Evolutionary conservation across 2,888 invertebrate genomes (phyloP), one percentile per base, ranked within the genome.

Genomic region (Ennomos erosarius): DNA sequence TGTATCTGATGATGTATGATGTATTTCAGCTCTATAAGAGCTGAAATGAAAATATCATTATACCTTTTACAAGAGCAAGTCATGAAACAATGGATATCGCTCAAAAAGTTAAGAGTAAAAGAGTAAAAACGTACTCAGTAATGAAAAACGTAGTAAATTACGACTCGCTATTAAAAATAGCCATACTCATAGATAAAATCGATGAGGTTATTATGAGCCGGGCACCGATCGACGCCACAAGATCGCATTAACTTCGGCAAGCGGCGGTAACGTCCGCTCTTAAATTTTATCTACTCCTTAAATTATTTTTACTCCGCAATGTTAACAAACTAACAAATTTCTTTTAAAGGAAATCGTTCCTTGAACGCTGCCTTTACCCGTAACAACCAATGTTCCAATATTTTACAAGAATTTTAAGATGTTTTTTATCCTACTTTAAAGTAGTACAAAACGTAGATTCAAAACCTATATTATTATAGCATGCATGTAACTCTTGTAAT

Each of bases 261-360:
- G 73, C 80, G 81, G 85, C 85, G 85, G 84, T 86, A 84, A 79
- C 78, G 78, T 64, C 70, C 78, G 83, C 76, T 83, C 76, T 90
- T 85, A 87, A 87, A 87, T 77, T 89, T 90, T 86, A 90, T 85
- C 65, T 78, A 77, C 73, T 74, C 75, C 79, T 82, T 88, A 87
- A 87, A 88, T 90, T 84, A 88, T 87, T 86, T 86, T 81, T 84
- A 81, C 84, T 73, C 81, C 81, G 78, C 85, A 84, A 82, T 81
- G 81, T 81, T 84, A 84, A 86, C 82, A 82, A 83, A 84, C 81
- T 81, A 83, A 84, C 82, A 82, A 84, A 85, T 86, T 83, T 81
- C 81, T 82, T 84, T 79, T 78, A 80, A 82, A 83, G 71, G 77
- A 79, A 82, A 81, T 76, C 81, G 77, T 75, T 80, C 65, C 71